These are phyloP conservation scores for Odocoileus virginianus DNA, from an alignment of 2,113 vertebrate genomes.

Conservation along the genomic window DNA sequence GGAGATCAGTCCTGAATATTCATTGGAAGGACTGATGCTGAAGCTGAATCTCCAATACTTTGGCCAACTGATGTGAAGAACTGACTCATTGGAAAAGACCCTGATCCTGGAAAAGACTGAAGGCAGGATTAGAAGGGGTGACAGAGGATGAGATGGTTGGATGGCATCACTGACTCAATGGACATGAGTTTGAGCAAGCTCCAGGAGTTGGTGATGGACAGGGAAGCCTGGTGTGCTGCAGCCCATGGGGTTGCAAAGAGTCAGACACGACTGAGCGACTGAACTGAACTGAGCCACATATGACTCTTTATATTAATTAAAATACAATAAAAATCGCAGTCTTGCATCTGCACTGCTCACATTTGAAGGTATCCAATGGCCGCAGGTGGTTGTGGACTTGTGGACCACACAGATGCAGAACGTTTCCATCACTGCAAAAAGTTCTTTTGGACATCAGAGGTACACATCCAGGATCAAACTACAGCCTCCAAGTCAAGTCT, in stretches of 20 bases:
- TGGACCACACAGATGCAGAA: background rate
- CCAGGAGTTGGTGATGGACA: background rate
- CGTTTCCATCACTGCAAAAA: background rate
- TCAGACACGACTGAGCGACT: background rate
- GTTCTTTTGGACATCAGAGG: background rate
- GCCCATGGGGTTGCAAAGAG: rapidly evolving
- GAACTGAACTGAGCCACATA: background rate
- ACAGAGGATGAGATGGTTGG: background rate
- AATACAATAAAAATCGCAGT: background rate
- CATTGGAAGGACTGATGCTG: background rate
- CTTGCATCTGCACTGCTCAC: background rate
- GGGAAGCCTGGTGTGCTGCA: rapidly evolving
- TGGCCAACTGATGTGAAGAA: background rate
- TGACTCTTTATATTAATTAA: background rate
- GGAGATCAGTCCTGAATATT: background rate
- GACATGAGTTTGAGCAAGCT: background rate
- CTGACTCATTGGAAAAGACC: background rate
- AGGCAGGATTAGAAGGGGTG: background rate
- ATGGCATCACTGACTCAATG: rapidly evolving
- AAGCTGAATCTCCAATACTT: background rate
- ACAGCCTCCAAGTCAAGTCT: background rate
- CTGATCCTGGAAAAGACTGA: background rate
- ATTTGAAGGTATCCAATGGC: background rate
- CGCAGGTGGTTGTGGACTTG: background rate
- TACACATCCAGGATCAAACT: background rate